Evolutionary conservation across 2,113 vertebrate species (phyloP).

Genomic region (rabbit (Oryctolagus cuniculus)): mOryCun1.1 NC_091445.1:42957001-42957500

Average conservation of each 20-base stretch:
- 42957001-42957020: background rate
- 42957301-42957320: background rate
- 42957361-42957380: background rate
- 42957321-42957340: background rate
- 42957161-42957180: background rate
- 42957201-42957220: background rate
- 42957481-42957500: background rate
- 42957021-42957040: background rate
- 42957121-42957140: background rate
- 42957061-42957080: background rate
- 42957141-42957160: background rate
- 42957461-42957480: background rate
- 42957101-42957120: background rate
- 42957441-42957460: background rate
- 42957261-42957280: background rate
- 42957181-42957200: background rate
- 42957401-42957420: background rate
- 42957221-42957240: background rate
- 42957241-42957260: background rate
- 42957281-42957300: background rate
- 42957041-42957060: too few relatives aligned
- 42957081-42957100: too few relatives aligned
- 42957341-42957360: background rate
- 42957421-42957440: rapidly evolving
- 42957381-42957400: background rate